phyloP scores from a whole-genome alignment of 2,113 vertebrate genomes.

The Alosa alosa region DNA sequence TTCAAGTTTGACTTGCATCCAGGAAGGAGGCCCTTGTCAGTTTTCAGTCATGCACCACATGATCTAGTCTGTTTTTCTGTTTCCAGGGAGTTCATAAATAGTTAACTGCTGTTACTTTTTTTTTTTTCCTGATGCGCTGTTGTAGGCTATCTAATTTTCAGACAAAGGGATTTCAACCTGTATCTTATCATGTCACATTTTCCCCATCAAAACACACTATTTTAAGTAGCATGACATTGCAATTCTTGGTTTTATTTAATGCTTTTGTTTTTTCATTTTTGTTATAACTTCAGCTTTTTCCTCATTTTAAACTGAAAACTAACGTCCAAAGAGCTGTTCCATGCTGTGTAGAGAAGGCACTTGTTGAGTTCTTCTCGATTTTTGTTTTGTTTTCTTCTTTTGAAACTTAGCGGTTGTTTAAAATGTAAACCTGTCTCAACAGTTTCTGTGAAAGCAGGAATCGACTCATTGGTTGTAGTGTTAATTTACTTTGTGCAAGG shows the following conservation, averaged over 20 bases:
- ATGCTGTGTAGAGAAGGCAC: conserved; percentile 20
- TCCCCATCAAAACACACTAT: neutral
- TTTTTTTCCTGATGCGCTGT: neutral
- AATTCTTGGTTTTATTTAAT: conserved; percentile 15
- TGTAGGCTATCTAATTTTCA: conserved; percentile 3
- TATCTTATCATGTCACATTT: neutral
- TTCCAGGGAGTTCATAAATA: neutral
- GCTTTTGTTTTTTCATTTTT: neutral
- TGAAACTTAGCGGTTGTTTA: neutral
- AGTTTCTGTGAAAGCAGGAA: neutral
- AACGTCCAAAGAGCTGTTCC: conserved; percentile 20
- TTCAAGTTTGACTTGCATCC: neutral
- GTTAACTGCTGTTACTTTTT: neutral
- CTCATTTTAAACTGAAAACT: conserved; percentile 12
- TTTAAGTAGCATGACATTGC: conserved; percentile 18
- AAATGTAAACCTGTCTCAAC: neutral
- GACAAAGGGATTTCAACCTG: conserved; percentile 15
- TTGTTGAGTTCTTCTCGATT: conserved; percentile 8
- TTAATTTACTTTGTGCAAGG: conserved; percentile 5
- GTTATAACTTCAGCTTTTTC: conserved; percentile 9
- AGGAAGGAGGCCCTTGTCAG: neutral
- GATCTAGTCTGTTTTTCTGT: neutral
- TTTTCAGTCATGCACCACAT: conserved; percentile 4
- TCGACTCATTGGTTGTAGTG: neutral
- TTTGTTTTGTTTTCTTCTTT: neutral